Evolutionary conservation across 2,888 invertebrate genomes (phyloP), one percentile per base, ranked within the genome.

Genomic region (Polydrusus cervinus): DNA sequence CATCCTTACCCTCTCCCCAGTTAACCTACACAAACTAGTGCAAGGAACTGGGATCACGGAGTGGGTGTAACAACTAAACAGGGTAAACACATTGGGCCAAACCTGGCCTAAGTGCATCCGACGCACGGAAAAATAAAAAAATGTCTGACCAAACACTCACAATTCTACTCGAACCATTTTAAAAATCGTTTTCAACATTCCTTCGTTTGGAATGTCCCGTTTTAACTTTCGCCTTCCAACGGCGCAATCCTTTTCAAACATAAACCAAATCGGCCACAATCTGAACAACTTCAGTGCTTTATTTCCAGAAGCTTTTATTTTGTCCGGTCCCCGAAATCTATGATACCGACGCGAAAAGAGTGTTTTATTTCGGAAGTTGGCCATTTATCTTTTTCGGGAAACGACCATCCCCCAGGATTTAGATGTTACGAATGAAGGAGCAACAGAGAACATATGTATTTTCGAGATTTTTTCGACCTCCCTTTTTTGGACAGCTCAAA

Each of bases 401-500:
- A 16, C 57, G 57, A 14, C 53, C 30, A 73, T 73, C 74, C 68
- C 62, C 18, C 10, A 55, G 68, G 74, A 74, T 74, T 74, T 74
- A 74, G 74, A 68, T 34, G 74, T 74, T 74, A 74, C 74, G 74
- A 74, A 68, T 74, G 74, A 68, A 62, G 68, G 62, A 74, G 68
- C 74, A 68, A 74, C 74, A 74, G 68, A 68, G 64, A 74, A 68
- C 68, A 74, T 62, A 74, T 74, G 74, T 74, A 68, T 72, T 72
- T 72, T 40, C 16, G 53, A 45, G 68, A 45, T 57, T 68, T 38
- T 34, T 57, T 57, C 57, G 57, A 57, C 57, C 57, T 38, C 57
- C 5, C 14, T 57, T 57, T 57, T 57, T 38, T 14, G 10, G 38
- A 34, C n/a, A n/a, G 38, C 7, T 57, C 38, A 38, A 57, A 57